Base-by-base conservation (phyloP, 2,888 invertebrate species). In the Drosophila anceps region DNA sequence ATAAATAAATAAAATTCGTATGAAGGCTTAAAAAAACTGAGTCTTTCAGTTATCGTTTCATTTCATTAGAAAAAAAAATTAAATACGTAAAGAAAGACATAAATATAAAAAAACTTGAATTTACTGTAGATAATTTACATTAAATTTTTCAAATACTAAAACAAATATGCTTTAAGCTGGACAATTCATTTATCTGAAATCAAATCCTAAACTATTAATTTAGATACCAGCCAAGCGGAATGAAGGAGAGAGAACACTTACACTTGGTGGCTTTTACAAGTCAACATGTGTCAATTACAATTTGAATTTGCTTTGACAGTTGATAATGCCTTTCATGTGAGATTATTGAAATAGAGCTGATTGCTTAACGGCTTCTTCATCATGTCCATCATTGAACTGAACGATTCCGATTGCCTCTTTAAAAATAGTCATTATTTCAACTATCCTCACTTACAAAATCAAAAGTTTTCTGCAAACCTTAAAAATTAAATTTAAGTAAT, bases 281-380 rank as follows among this genome's bases (percentile, higher is more conserved):
- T 81, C 79, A 84, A 81, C 85, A 82, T 81, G 79, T 84, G 88
- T 84, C 86, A 87, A 89, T 87, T 87, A 84, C 73, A 64, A 70
- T 71, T 82, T 84, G 82, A 76, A 79, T 82, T 79, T 84, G 74
- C 76, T 88, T 77, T 84, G 82, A 77, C 78, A 88, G 65, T 73
- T 76, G 82, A 24, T 24, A 84, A 87, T 80, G 70, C 68, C 69
- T 79, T 83, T 50, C 53, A 15, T 54, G 58, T 55, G 67, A 68
- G 50, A 43, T 13, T 46, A 33, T 46, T 35, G 24, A 4, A 53
- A 53, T 4, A 15, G 51, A 35, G 53, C 35, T 12, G 18, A 31
- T 29, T 29, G 48, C n/a, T 15, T 2, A 10, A n/a, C n/a, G 48
- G 0, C 1, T 29, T 48, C 7, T 27, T 8, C 15, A 27, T 2